These are phyloP conservation scores for Triplophysa rosa DNA, from an alignment of 2,113 vertebrate species.

Conservation along the genomic window DNA sequence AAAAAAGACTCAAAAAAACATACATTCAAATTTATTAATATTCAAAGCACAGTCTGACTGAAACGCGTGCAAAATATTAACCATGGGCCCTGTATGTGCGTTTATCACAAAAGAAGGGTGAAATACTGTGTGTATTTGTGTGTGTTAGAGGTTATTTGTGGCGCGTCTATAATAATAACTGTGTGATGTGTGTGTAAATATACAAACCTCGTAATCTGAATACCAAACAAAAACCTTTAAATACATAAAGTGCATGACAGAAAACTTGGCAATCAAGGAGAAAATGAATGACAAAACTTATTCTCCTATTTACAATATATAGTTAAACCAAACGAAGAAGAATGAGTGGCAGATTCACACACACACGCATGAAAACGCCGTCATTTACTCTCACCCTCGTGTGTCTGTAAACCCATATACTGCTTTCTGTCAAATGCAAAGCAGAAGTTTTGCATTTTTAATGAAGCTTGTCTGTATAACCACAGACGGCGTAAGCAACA, in stretches of 20 bases:
- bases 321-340: conserved; percentile 25
- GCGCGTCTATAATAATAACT: conserved; percentile 40
- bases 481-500: too few species aligned
- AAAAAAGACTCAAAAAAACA: conserved; percentile 26
- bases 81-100: conserved; percentile 33
- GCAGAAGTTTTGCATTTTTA: too few species aligned
- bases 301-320: conserved; percentile 48
- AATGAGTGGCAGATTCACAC: conserved; percentile 7
- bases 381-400: not conserved
- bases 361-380: not conserved
- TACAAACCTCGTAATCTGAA: conserved; percentile 13
- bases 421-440: too few species aligned
- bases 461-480: too few species aligned
- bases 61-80: conserved; percentile 63
- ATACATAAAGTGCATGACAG: conserved; percentile 37
- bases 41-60: conserved; percentile 51
- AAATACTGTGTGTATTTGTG: conserved; percentile 24
- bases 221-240: conserved; percentile 1
- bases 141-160: conserved; percentile 21
- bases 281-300: conserved; percentile 29
- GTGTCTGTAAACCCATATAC: not conserved
- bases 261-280: conserved; percentile 19
- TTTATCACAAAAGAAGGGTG: not conserved
- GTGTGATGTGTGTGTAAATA: conserved; percentile 29
- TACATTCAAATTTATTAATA: conserved; percentile 62